Conservation (phyloP, 2,888 invertebrate genomes). For the Ormyrus nitidulus region DNA sequence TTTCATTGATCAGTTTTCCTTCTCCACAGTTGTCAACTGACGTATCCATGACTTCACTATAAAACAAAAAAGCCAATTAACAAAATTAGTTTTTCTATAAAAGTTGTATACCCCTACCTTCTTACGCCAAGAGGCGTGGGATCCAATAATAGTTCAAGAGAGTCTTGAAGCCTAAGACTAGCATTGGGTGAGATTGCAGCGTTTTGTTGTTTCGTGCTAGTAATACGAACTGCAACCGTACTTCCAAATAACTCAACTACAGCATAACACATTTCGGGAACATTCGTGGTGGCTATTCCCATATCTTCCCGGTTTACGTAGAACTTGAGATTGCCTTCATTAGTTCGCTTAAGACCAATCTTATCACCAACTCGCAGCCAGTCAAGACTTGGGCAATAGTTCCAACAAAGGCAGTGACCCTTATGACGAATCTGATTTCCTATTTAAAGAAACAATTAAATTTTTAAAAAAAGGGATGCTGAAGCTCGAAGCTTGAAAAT, state of each 20-base stretch:
- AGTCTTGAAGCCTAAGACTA: constrained; percentile 78
- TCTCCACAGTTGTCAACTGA: constrained; percentile 70
- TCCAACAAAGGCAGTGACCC: constrained; percentile 81
- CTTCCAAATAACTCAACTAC: constrained; percentile 89
- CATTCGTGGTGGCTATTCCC: constrained; percentile 84
- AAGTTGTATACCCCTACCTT: constrained; percentile 63
- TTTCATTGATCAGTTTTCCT: constrained; percentile 69
- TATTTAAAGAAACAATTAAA: constrained; percentile 63
- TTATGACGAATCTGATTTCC: constrained; percentile 85
- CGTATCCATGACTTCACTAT: constrained; percentile 72
- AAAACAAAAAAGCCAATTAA: background rate
- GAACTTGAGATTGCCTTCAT: constrained; percentile 83
- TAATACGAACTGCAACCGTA: constrained; percentile 86
- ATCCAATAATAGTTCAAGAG: constrained; percentile 80
- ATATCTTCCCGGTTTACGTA: constrained; percentile 90
- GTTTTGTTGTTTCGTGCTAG: constrained; percentile 79
- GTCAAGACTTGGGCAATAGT: constrained; percentile 85
- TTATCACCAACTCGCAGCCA: constrained; percentile 89
- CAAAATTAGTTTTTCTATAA: constrained; percentile 1
- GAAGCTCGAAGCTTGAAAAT: background rate
- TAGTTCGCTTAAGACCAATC: constrained; percentile 84
- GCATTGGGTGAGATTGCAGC: constrained; percentile 76
- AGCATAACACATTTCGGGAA: constrained; percentile 89
- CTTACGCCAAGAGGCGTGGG: constrained; percentile 74
- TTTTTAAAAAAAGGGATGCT: background rate